These are phyloP conservation scores for Turritopsis rubra DNA, from an alignment of 30 jellyfish, hydroid and myxozoan species.

Conservation along the genomic window DNA sequence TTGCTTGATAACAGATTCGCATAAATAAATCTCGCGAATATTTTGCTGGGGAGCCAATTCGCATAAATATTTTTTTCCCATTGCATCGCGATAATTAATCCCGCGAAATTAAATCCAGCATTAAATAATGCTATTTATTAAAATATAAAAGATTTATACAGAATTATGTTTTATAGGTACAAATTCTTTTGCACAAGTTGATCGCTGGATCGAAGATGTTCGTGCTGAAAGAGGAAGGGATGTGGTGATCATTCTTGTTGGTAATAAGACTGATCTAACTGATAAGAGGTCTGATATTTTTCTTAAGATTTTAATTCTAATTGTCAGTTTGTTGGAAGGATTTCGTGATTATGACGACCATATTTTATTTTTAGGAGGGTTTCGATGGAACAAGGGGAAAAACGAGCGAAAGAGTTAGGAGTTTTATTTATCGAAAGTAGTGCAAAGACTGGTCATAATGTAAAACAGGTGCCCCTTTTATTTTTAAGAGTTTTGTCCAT, in stretches of 20 bases:
- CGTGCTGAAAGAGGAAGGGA: conserved; percentile 98
- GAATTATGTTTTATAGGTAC: conserved; percentile 43
- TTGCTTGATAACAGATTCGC: too few relatives aligned
- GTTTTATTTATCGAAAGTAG: conserved; percentile 81
- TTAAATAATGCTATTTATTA: too few relatives aligned
- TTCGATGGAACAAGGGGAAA: conserved; percentile 84
- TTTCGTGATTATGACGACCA: background rate
- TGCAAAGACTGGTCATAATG: conserved; percentile 91
- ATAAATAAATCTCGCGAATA: too few relatives aligned
- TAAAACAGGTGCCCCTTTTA: conserved; percentile 54
- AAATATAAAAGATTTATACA: too few relatives aligned
- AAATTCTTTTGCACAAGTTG: conserved; percentile 92
- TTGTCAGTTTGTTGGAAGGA: background rate
- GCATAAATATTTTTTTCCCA: too few relatives aligned
- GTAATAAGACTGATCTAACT: conserved; percentile 94
- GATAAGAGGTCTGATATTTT: conserved; percentile 69
- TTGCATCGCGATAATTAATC: too few relatives aligned
- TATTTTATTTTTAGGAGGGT: conserved; percentile 64
- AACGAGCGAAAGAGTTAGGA: conserved; percentile 77
- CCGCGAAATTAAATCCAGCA: too few relatives aligned
- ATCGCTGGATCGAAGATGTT: conserved; percentile 97
- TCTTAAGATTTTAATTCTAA: background rate
- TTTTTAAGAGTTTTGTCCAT: background rate
- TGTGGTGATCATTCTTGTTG: conserved; percentile 95
- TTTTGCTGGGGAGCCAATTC: too few relatives aligned